Evolutionary conservation across 2,888 invertebrate species (phyloP).

Genomic region (Andrena chrysosceles): DNA sequence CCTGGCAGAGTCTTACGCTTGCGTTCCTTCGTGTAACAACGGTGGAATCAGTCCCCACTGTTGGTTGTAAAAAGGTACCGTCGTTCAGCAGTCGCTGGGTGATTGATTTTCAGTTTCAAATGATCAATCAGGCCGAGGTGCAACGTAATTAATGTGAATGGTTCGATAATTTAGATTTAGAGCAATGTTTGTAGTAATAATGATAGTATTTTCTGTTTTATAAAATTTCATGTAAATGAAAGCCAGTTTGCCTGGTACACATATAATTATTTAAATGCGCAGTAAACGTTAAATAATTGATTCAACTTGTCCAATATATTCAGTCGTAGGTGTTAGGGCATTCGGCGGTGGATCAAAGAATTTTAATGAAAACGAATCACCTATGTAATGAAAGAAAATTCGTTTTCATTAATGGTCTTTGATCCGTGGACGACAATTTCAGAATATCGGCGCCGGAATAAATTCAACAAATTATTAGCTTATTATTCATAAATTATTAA

Average conservation of each 20-base stretch:
- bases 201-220: too few species aligned
- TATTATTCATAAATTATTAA: too few species aligned
- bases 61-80: conserved; percentile 18
- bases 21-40: conserved; percentile 40
- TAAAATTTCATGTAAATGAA: neutral
- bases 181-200: too few species aligned
- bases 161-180: too few species aligned
- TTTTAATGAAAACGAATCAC: neutral
- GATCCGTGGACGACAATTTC: neutral
- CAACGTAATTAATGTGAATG: neutral
- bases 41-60: conserved; percentile 42
- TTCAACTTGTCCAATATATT: neutral
- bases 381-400: neutral
- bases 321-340: neutral
- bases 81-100: conserved; percentile 3
- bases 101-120: conserved; percentile 28
- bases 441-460: neutral
- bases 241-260: neutral
- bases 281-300: neutral
- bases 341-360: neutral
- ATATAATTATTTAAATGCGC: neutral
- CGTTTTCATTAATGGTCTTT: neutral
- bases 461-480: neutral
- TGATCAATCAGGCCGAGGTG: conserved; percentile 1
- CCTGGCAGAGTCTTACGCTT: conserved; percentile 27